Evolutionary conservation across 2,113 vertebrate genomes (phyloP).

Genomic region (Notarius quadriscutis): DNA sequence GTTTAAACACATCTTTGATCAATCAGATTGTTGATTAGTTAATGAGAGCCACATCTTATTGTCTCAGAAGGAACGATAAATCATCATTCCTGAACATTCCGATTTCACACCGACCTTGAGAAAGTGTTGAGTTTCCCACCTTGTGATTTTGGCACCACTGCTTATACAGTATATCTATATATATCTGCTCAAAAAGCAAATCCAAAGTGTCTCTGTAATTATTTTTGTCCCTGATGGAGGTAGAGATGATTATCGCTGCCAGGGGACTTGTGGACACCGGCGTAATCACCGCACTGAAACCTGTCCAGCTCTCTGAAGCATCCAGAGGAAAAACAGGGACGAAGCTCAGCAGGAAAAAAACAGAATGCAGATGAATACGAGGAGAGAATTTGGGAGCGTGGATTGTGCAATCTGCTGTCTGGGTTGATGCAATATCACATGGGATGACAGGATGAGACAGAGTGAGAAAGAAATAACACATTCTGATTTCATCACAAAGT

Average conservation of each 20-base stretch:
- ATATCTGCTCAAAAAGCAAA: conserved; percentile 47
- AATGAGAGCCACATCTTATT: background rate
- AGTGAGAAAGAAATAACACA: background rate
- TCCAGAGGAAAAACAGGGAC: background rate
- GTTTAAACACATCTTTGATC: too few species aligned
- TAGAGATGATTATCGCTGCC: conserved; percentile 54
- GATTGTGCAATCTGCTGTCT: background rate
- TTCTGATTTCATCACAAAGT: background rate
- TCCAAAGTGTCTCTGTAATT: conserved; percentile 50
- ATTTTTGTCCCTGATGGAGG: conserved; percentile 50
- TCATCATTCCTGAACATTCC: background rate
- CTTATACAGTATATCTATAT: conserved; percentile 10
- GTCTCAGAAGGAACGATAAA: background rate
- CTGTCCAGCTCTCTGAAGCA: conserved; percentile 44
- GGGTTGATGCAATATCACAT: background rate
- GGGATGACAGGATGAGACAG: background rate
- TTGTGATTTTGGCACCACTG: conserved; percentile 18
- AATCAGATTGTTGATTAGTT: background rate
- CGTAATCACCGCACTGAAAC: conserved; percentile 52
- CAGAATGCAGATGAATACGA: too few species aligned
- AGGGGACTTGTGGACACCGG: conserved; percentile 50
- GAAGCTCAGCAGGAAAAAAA: background rate
- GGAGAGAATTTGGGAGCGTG: background rate
- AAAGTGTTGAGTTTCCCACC: background rate
- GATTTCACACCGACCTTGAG: conserved; percentile 17